These are phyloP conservation scores for Tachina grossa DNA, from an alignment of 2,888 invertebrate species.

Conservation along the genomic window DNA sequence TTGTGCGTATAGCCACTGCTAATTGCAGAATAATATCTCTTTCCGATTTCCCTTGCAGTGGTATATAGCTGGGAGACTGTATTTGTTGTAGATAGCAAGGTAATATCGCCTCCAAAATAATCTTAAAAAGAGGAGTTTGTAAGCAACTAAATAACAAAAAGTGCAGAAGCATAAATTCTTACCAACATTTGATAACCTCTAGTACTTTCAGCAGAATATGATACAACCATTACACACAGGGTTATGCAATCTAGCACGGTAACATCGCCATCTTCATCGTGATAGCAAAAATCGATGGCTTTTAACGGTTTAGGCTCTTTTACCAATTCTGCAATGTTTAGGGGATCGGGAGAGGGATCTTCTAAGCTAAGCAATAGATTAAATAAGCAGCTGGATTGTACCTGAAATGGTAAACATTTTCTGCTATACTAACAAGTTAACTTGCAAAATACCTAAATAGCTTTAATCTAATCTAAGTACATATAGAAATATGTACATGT, in stretches of 20 bases:
- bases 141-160: neutral
- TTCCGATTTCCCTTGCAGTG: slow-evolving; percentile 94
- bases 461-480: neutral
- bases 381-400: slow-evolving; percentile 95
- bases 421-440: neutral
- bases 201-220: slow-evolving; percentile 98
- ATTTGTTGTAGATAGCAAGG: slow-evolving; percentile 98
- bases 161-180: slow-evolving; percentile 77
- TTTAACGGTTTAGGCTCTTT: slow-evolving; percentile 95
- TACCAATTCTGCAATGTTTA: slow-evolving; percentile 95
- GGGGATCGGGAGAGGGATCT: slow-evolving; percentile 96
- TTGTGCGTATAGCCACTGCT: slow-evolving; percentile 96
- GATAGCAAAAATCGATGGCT: slow-evolving; percentile 99
- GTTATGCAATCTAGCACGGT: slow-evolving; percentile 98
- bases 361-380: slow-evolving; percentile 95
- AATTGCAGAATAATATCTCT: slow-evolving; percentile 95
- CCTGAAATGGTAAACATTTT: slow-evolving; percentile 82
- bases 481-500: neutral
- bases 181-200: slow-evolving; percentile 96
- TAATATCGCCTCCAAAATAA: slow-evolving; percentile 96
- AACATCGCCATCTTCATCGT: slow-evolving; percentile 98
- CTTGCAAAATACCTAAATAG: no score
- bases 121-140: slow-evolving; percentile 84
- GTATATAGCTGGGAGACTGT: slow-evolving; percentile 93
- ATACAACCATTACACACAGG: slow-evolving; percentile 99